Evolutionary conservation across 2,797 vertebrate genomes (phyloP).

Genomic region (Menidia menidia): DNA sequence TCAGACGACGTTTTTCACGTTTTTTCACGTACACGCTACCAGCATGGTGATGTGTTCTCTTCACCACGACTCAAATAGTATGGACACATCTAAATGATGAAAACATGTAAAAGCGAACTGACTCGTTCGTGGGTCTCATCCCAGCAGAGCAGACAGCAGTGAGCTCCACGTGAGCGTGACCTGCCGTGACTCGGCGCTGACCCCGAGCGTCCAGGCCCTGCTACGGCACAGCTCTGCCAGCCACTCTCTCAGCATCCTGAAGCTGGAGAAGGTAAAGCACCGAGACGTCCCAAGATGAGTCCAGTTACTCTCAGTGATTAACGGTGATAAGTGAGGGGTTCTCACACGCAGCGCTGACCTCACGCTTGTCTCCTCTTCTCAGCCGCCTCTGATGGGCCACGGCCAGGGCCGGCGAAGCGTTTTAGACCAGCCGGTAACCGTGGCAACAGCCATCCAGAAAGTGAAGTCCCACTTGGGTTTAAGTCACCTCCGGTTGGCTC

Average conservation of each 20-base stretch:
- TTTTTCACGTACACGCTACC: background rate
- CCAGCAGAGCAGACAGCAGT: constrained; percentile 79
- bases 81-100: no score
- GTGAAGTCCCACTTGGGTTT: constrained; percentile 90
- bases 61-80: background rate
- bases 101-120: background rate
- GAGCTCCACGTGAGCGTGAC: constrained; percentile 83
- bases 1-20: background rate
- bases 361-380: background rate
- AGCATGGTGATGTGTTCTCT: no score
- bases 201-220: constrained; percentile 84
- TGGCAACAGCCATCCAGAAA: constrained; percentile 81
- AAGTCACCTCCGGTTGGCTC: constrained; percentile 88
- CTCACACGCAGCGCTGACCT: background rate
- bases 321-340: background rate
- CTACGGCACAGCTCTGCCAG: constrained; percentile 76
- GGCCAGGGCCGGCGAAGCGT: constrained; percentile 90
- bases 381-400: constrained; percentile 87
- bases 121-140: background rate
- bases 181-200: constrained; percentile 87
- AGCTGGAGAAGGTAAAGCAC: constrained; percentile 87
- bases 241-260: constrained; percentile 83
- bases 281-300: background rate
- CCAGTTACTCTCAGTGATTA: background rate
- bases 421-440: constrained; percentile 82